Evolutionary conservation across 2,888 invertebrate genomes (phyloP).

Genomic region (Sarcophaga rosellei): DNA sequence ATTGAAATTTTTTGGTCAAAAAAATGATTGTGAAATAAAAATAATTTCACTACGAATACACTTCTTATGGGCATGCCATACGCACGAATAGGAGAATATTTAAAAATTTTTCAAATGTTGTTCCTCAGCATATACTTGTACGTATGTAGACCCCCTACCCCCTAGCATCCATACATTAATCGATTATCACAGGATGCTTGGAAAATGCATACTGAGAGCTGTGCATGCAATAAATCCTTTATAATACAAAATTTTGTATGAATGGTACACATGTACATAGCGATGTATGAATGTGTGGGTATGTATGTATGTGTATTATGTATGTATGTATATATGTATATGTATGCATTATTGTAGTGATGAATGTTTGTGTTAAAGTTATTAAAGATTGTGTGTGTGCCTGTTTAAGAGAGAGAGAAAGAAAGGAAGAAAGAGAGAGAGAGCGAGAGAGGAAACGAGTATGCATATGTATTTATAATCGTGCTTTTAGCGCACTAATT

Average conservation of each 20-base stretch:
- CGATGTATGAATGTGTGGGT: background rate
- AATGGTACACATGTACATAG: too few relatives aligned
- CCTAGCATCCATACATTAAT: background rate
- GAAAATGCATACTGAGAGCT: too few relatives aligned
- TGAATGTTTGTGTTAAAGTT: slow-evolving; percentile 3
- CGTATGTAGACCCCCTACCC: background rate
- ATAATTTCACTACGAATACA: background rate
- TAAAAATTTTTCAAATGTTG: too few relatives aligned
- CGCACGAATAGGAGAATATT: too few relatives aligned
- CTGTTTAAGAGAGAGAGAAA: too few relatives aligned
- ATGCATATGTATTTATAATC: slow-evolving; percentile 6
- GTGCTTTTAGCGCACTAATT: slow-evolving; percentile 37
- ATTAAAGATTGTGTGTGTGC: background rate
- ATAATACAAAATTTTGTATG: too few relatives aligned
- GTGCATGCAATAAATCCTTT: too few relatives aligned
- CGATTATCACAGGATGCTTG: too few relatives aligned
- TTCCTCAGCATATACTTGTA: too few relatives aligned
- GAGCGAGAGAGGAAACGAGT: too few relatives aligned
- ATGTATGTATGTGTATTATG: background rate
- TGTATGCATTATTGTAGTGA: background rate
- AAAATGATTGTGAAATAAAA: background rate
- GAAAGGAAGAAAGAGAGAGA: too few relatives aligned
- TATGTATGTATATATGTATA: background rate
- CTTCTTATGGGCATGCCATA: too few relatives aligned
- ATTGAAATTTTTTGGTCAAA: background rate